Evolutionary conservation across 1,140 invertebrate species (phyloP).

Genomic region (Drosophila virilis): DNA sequence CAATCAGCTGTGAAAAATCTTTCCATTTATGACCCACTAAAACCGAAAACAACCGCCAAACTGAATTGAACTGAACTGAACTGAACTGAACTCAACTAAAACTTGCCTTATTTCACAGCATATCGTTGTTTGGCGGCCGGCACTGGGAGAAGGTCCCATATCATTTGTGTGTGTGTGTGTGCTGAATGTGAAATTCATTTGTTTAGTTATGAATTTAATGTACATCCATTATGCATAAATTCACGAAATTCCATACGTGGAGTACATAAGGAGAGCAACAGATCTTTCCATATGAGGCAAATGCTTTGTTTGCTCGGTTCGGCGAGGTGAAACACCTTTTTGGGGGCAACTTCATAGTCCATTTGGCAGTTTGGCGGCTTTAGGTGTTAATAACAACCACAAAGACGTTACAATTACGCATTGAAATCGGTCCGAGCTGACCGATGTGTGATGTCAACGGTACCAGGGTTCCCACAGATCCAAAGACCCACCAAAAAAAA

Average conservation of each 20-base stretch:
- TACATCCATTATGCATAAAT: slow-evolving; percentile 80
- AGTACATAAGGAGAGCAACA: slow-evolving; percentile 9
- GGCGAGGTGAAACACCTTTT: slow-evolving; percentile 70
- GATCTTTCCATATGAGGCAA: slow-evolving; percentile 51
- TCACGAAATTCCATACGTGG: slow-evolving; percentile 68
- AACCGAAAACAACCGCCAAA: slow-evolving; percentile 43
- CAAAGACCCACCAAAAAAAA: not conserved
- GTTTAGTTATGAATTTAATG: slow-evolving; percentile 77
- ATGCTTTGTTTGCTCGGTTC: slow-evolving; percentile 67
- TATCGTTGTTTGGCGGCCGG: slow-evolving; percentile 12
- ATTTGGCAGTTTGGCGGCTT: slow-evolving; percentile 55
- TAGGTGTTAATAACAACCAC: slow-evolving; percentile 78
- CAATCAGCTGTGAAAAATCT: slow-evolving; percentile 82
- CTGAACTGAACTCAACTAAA: not conserved
- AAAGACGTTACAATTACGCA: slow-evolving; percentile 82
- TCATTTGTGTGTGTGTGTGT: slow-evolving; percentile 25
- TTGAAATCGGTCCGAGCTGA: slow-evolving; percentile 73
- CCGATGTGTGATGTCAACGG: slow-evolving; percentile 75
- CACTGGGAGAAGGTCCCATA: not conserved
- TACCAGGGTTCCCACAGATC: slow-evolving; percentile 66
- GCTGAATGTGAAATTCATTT: slow-evolving; percentile 44
- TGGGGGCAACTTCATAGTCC: slow-evolving; percentile 67
- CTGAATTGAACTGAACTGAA: slow-evolving; percentile 13
- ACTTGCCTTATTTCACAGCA: slow-evolving; percentile 60
- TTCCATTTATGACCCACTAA: slow-evolving; percentile 80